Evolutionary conservation across 2,888 invertebrate genomes (phyloP), one percentile per base, ranked within the genome.

Genomic region (Aspidiotus destructor): DNA sequence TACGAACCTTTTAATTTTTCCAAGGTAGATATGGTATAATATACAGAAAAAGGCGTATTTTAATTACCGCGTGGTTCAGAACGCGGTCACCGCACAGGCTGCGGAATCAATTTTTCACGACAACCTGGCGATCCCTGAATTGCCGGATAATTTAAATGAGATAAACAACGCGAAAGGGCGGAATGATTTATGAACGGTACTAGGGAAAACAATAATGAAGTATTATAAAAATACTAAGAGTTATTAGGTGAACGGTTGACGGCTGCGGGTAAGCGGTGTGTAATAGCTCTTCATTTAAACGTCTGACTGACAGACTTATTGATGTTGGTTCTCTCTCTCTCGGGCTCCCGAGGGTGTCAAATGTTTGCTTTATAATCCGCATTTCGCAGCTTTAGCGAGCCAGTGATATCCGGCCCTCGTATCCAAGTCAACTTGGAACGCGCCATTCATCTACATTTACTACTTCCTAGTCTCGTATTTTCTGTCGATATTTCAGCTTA

Each of bases 381-480:
- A 40, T 42, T 28, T 42, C 57, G 40, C 28, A 67, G 67, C 67
- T 67, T 67, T 67, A 60, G 58, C 58, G 17, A 57, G 28, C 42
- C 48, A 40, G 67, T 58, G 58, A 67, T 67, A 67, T 67, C 67
- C 67, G 67, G 67, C 60, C 58, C 67, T 67, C 52, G 67, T 67
- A 67, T 67, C 67, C 67, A 67, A 60, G 58, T 67, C 58, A 58
- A 67, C 67, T 48, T 60, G 48, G 67, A 42, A 16, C 67, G 41
- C 55, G 28, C 67, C 67, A 67, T 67, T 67, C 67, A 67, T 67
- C 67, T 67, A 67, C 67, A 67, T 67, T 67, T 67, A 67, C 67
- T 60, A 67, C 67, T 67, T 67, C 67, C 67, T 67, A 67, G 67
- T 67, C 67, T 67, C 67, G 67, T 67, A 67, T 67, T 67, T 67